Base-by-base conservation (phyloP, 2,888 invertebrate species). In the Folsomia candida region DNA sequence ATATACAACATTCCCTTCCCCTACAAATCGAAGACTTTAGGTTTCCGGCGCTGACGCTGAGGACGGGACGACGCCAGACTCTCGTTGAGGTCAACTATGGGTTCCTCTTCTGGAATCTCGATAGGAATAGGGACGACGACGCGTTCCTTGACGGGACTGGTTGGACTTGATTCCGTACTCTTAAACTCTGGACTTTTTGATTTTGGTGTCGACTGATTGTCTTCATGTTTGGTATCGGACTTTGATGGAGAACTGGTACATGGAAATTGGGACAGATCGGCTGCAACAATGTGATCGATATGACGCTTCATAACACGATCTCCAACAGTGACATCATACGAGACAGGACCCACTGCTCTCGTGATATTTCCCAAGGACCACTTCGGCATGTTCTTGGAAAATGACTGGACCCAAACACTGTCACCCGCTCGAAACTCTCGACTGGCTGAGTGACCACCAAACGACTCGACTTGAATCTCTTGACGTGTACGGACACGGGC, bases 301-400 rank as follows among this genome's bases (percentile, higher is more conserved):
- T 58, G 58, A 28, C 68, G 68, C 26, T 63, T 68, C 2, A 28
- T 24, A 1, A 26, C 29, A 14, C 58, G 54, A 4, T 20, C 62
- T 9, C 26, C 37, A 9, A 37, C 64, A 3, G 68, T 22, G 1
- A 71, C 63, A 2, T 54, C 27, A 28, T 69, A 71, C 1, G 68
- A 37, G 1, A 68, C 37, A 2, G 68, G 71, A 14, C 71, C 71
- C 11, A 37, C 11, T 9, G 28, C 2, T 1, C 24, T 9, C 18
- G 25, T 47, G 27, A 71, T 37, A 18, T 14, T 58, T 11, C 71
- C 71, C 14, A 29, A 14, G 2, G 64, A 63, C 71, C 71, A 71
- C n/a, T 67, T 67, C 9, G 70, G 61, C 18, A 18, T 9, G 27
- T 60, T 28, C 54, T 51, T 59, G 22, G 60, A 25, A 29, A 67